These are phyloP conservation scores for Pelodiscus sinensis DNA, from an alignment of 2,113 vertebrate species.

Conservation along the genomic window DNA sequence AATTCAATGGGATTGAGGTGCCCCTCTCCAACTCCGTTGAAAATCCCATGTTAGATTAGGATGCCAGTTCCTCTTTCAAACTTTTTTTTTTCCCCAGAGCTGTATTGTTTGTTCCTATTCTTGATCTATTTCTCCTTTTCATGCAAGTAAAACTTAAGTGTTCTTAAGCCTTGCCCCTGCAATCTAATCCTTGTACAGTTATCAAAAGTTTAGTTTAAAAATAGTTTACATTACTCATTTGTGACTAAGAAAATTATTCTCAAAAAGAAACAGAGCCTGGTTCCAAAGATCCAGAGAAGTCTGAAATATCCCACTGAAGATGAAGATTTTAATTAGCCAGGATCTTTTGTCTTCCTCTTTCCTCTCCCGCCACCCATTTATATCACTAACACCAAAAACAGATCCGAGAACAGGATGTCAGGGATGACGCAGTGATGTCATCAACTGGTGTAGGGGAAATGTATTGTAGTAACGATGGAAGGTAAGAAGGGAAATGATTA, in stretches of 20 bases:
- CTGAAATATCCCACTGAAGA: background rate
- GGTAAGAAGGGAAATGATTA: background rate
- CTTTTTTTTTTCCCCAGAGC: background rate
- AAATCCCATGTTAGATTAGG: background rate
- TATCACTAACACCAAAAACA: background rate
- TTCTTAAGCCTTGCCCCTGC: background rate
- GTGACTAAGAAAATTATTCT: background rate
- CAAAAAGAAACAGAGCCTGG: background rate
- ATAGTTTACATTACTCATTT: background rate
- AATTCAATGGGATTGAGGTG: background rate
- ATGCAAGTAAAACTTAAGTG: background rate
- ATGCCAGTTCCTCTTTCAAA: background rate
- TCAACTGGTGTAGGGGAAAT: background rate
- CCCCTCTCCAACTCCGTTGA: background rate
- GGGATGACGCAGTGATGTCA: background rate
- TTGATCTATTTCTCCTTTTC: background rate
- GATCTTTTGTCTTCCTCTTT: background rate
- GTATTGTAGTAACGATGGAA: background rate
- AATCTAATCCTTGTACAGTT: background rate
- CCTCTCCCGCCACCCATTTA: background rate
- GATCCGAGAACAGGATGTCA: background rate
- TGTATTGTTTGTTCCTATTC: background rate
- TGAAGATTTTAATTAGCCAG: background rate
- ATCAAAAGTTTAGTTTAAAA: background rate
- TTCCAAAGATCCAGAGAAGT: background rate